Conservation (phyloP, 1,140 invertebrate genomes). For the Gryllus bimaculatus region DNA sequence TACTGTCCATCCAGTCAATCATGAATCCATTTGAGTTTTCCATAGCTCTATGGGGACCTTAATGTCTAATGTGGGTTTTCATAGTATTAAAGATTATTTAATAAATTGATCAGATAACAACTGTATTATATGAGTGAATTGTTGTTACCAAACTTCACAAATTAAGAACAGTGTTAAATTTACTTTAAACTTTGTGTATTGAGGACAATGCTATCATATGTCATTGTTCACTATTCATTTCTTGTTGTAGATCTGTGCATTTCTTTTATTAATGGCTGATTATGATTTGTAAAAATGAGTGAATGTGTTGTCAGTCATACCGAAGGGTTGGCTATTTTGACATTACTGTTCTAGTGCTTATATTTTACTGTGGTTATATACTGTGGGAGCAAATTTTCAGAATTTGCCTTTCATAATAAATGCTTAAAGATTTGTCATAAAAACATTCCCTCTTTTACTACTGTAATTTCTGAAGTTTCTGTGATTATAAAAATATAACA, state of each 20-base stretch:
- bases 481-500: too few species aligned
- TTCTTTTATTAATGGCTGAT: not conserved
- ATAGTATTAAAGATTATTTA: conserved; percentile 7
- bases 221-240: not conserved
- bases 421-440: too few species aligned
- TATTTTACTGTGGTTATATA: too few species aligned
- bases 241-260: not conserved
- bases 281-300: not conserved
- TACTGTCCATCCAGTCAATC: not conserved
- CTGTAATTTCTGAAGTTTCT: too few species aligned
- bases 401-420: too few species aligned
- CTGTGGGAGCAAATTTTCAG: too few species aligned
- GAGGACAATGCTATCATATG: not conserved
- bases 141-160: not conserved
- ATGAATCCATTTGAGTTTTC: not conserved
- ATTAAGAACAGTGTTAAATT: not conserved
- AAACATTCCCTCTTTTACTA: too few species aligned
- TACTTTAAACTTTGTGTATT: not conserved
- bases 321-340: not conserved
- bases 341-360: too few species aligned
- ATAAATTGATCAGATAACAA: conserved; percentile 6
- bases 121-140: not conserved
- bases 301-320: not conserved
- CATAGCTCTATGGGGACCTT: not conserved
- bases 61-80: not conserved